These are phyloP conservation scores for Oscarella lobularis DNA, from an alignment of 37 sponge, comb jelly and placozoan species.

Conservation along the genomic window DNA sequence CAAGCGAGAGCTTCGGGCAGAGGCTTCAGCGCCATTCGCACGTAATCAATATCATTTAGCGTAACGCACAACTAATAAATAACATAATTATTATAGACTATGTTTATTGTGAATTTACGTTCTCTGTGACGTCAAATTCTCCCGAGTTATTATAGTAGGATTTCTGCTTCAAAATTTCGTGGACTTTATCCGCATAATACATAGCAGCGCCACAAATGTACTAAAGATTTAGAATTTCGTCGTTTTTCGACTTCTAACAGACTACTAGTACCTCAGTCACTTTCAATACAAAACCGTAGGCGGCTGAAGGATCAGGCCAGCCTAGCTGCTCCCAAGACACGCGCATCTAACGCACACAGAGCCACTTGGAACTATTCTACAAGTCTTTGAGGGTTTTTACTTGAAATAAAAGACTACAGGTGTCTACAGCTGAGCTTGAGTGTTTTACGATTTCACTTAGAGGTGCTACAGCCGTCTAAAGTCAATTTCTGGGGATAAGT, in stretches of 20 bases:
- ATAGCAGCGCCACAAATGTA: too few relatives aligned
- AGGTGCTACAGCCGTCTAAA: too few relatives aligned
- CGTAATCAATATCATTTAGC: not conserved
- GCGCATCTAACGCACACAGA: not conserved
- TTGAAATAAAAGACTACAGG: too few relatives aligned
- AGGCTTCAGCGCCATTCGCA: not conserved
- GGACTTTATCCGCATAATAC: not conserved
- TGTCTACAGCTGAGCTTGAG: constrained; percentile 46
- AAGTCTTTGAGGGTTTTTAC: too few relatives aligned
- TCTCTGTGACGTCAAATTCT: not conserved
- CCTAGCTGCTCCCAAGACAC: not conserved
- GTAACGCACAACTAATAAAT: not conserved
- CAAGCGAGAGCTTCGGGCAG: not conserved
- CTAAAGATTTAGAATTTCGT: too few relatives aligned
- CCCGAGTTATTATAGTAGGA: not conserved
- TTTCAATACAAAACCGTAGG: not conserved
- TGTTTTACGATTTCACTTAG: too few relatives aligned
- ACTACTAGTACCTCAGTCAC: not conserved
- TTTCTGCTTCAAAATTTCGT: not conserved
- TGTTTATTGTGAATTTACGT: too few relatives aligned
- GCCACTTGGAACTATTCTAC: too few relatives aligned
- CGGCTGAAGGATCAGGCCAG: not conserved
- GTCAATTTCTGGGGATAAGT: too few relatives aligned
- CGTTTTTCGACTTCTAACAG: too few relatives aligned
- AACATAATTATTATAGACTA: too few relatives aligned